Conservation (phyloP, 2,888 invertebrate species). For the Drosophila gaucha region DNA sequence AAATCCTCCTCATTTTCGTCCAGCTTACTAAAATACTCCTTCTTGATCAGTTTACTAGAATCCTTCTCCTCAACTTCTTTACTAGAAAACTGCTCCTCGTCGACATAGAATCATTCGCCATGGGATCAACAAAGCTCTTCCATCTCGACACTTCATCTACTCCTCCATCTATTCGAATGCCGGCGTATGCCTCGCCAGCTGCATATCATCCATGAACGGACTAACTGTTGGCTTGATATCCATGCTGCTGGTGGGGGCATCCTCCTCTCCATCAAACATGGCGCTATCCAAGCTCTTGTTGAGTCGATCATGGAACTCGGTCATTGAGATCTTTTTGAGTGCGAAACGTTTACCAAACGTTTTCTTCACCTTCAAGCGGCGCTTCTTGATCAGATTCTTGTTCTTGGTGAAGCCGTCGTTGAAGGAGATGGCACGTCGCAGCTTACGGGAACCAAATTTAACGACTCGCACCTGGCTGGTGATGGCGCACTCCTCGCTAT, state of each 20-base stretch:
- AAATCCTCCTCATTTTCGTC: neutral
- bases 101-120: too few relatives aligned
- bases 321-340: conserved; percentile 79
- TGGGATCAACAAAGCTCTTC: conserved; percentile 10
- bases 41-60: too few relatives aligned
- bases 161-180: conserved; percentile 32
- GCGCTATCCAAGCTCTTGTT: conserved; percentile 80
- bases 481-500: conserved; percentile 65
- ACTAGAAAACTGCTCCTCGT: too few relatives aligned
- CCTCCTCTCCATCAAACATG: conserved; percentile 64
- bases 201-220: conserved; percentile 48
- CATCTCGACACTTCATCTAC: neutral
- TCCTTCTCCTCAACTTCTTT: too few relatives aligned
- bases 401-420: conserved; percentile 79
- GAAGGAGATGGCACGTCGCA: conserved; percentile 77
- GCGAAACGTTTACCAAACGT: conserved; percentile 78
- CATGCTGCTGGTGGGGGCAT: conserved; percentile 4
- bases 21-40: neutral
- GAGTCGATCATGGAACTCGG: conserved; percentile 80
- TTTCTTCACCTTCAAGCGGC: conserved; percentile 81
- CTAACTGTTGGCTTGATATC: conserved; percentile 1
- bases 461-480: conserved; percentile 68
- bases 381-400: conserved; percentile 79
- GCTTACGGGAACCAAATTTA: conserved; percentile 74
- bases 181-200: conserved; percentile 24